phyloP scores from a whole-genome alignment of 2,888 invertebrate species.

The Harpalus rufipes region DNA sequence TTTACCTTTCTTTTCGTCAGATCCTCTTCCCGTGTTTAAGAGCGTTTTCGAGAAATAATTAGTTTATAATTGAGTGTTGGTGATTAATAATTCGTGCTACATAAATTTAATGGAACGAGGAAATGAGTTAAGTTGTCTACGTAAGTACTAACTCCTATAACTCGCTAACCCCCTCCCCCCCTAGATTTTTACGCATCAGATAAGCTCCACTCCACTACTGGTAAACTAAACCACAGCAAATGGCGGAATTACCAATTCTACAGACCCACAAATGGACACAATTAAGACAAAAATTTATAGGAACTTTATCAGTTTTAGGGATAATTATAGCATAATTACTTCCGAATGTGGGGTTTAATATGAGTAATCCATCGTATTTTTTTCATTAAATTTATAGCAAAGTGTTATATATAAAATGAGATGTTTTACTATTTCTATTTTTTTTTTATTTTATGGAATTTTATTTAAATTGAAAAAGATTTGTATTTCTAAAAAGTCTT shows the following conservation, averaged over 20 bases:
- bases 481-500: too few relatives aligned
- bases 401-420: too few relatives aligned
- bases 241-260: background rate
- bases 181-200: background rate
- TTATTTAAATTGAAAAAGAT: too few relatives aligned
- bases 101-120: slow-evolving; percentile 48
- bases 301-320: too few relatives aligned
- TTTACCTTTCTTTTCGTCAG: background rate
- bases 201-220: background rate
- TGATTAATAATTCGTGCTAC: slow-evolving; percentile 48
- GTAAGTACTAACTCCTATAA: background rate
- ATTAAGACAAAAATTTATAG: background rate
- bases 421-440: too few relatives aligned
- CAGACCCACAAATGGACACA: background rate
- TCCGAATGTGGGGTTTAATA: too few relatives aligned
- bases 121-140: slow-evolving; percentile 38
- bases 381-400: too few relatives aligned
- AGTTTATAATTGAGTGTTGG: slow-evolving; percentile 13
- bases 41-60: slow-evolving; percentile 8
- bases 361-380: too few relatives aligned
- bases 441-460: too few relatives aligned
- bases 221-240: background rate
- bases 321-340: too few relatives aligned
- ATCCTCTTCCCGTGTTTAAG: slow-evolving; percentile 2
- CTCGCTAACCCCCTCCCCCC: background rate